These are phyloP conservation scores for Saxicola maurus DNA, from an alignment of 2,797 vertebrate genomes.

Conservation along the genomic window DNA sequence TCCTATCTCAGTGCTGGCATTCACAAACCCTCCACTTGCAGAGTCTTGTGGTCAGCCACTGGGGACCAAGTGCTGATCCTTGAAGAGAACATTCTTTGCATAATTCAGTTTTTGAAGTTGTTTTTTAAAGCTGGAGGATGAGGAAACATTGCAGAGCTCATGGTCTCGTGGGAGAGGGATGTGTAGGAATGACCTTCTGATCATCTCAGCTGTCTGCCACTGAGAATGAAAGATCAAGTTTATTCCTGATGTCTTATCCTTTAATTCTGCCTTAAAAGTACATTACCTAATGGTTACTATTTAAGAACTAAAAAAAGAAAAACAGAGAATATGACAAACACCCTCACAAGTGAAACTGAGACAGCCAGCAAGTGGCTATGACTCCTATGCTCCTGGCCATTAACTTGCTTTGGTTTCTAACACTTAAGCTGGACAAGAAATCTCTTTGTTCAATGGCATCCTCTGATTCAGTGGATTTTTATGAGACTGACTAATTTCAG, in stretches of 20 bases:
- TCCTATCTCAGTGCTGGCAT: not conserved
- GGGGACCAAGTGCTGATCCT: not conserved
- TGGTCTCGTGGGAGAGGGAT: not conserved
- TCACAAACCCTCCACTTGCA: not conserved
- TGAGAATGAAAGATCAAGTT: not conserved
- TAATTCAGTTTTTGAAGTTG: not conserved
- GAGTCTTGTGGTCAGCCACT: not conserved
- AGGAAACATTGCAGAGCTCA: not conserved
- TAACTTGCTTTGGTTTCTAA: not conserved
- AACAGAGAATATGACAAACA: not conserved
- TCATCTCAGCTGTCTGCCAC: not conserved
- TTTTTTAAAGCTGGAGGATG: not conserved
- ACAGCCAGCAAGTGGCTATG: not conserved
- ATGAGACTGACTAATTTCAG: constrained; percentile 7
- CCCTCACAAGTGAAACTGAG: not conserved
- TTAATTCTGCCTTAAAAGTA: not conserved
- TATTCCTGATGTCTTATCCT: not conserved
- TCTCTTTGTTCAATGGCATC: not conserved
- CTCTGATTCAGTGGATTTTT: constrained; percentile 17
- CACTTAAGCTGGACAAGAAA: not conserved
- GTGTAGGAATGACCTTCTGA: not conserved
- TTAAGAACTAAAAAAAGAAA: not conserved
- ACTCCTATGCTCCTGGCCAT: not conserved
- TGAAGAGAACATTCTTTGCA: not conserved
- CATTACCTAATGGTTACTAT: not conserved